Conservation (phyloP, 2,797 vertebrate species). For the Crocidura indochinensis region DNA sequence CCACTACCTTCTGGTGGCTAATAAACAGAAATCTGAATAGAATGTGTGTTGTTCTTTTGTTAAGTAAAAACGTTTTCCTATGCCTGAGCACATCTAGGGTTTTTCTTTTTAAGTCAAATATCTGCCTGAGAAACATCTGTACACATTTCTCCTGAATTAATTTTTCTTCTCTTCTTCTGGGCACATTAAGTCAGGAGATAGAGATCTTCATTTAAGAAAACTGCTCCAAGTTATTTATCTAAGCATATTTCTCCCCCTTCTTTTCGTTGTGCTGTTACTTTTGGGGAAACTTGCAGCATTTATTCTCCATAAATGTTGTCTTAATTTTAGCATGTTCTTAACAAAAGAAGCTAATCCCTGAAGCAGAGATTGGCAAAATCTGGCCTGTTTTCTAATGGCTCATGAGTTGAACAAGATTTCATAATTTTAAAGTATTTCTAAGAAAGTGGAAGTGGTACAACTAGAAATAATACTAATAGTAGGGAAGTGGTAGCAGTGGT, state of each 20-base stretch:
- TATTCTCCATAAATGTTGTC: background rate
- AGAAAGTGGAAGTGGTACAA: background rate
- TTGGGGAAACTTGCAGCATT: background rate
- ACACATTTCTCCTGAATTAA: background rate
- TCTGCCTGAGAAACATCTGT: too few species aligned
- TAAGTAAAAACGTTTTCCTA: background rate
- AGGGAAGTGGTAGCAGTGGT: background rate
- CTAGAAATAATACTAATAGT: background rate
- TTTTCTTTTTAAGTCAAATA: background rate
- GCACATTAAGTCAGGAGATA: background rate
- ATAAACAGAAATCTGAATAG: background rate
- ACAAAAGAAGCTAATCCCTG: background rate
- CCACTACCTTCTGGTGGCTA: background rate
- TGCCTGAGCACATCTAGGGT: background rate
- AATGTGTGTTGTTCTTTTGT: background rate
- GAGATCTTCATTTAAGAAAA: background rate
- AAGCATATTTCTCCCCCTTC: background rate
- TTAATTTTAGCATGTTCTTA: background rate
- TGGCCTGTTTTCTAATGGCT: background rate
- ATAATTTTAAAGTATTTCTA: constrained; percentile 10
- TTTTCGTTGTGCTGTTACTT: background rate
- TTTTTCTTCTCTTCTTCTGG: background rate
- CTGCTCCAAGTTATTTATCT: background rate
- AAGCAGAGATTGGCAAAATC: background rate
- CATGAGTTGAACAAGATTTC: background rate